phyloP scores from a whole-genome alignment of 2,888 invertebrate species.

The Brachypterus glaber region DNA sequence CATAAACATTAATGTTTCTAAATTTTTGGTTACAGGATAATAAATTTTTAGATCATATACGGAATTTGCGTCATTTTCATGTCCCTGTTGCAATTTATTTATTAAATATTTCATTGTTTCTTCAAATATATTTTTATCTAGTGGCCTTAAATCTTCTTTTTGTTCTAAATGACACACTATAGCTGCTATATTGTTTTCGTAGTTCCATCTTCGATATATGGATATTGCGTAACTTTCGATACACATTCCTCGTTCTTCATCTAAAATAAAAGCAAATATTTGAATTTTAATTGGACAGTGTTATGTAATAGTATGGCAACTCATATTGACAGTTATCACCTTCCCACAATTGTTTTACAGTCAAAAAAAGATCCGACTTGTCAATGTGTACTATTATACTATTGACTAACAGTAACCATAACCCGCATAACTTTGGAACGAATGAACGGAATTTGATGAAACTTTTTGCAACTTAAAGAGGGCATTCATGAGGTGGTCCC shows the following conservation, averaged over 20 bases:
- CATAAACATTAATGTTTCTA: constrained; percentile 40
- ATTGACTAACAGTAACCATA: too few species aligned
- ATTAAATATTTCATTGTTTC: constrained; percentile 48
- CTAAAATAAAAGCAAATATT: constrained; percentile 43
- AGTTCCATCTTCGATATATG: constrained; percentile 78
- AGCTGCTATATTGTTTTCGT: constrained; percentile 78
- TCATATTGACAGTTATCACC: too few species aligned
- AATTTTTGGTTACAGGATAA: constrained; percentile 56
- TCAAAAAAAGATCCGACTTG: too few species aligned
- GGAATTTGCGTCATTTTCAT: constrained; percentile 44
- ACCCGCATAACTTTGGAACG: too few species aligned
- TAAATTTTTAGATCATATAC: constrained; percentile 70
- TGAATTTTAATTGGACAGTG: too few species aligned
- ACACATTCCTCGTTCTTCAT: constrained; percentile 85
- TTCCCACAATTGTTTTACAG: too few species aligned
- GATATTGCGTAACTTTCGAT: constrained; percentile 74
- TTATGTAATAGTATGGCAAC: background rate
- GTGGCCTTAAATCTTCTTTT: constrained; percentile 21
- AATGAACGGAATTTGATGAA: too few species aligned
- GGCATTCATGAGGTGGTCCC: too few species aligned
- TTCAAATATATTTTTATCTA: constrained; percentile 42
- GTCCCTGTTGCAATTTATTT: constrained; percentile 45
- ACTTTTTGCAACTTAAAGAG: too few species aligned
- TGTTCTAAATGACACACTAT: constrained; percentile 68
- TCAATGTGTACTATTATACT: too few species aligned